These are phyloP conservation scores for Mylabris sibirica DNA, from an alignment of 2,888 invertebrate genomes.

Conservation along the genomic window DNA sequence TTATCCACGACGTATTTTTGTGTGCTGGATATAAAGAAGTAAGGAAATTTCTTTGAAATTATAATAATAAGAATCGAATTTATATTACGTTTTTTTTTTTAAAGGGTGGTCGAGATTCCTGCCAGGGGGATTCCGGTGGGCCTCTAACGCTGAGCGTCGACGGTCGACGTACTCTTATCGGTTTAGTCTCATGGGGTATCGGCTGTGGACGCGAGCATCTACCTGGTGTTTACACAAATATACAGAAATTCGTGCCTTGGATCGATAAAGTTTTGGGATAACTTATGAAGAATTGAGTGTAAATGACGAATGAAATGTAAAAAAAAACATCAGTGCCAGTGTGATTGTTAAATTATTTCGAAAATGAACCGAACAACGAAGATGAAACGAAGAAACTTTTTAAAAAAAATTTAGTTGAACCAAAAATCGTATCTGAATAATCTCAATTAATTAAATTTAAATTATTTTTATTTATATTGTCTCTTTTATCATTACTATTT, in stretches of 20 bases:
- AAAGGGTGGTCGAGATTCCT: conserved; percentile 78
- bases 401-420: conserved; percentile 20
- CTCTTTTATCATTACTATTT: conserved; percentile 24
- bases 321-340: conserved; percentile 33
- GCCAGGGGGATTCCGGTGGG: conserved; percentile 84
- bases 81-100: conserved; percentile 36
- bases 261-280: conserved; percentile 81
- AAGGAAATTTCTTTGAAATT: conserved; percentile 46
- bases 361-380: conserved; percentile 24
- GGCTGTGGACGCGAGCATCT: conserved; percentile 89
- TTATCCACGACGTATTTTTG: conserved; percentile 91
- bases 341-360: conserved; percentile 34
- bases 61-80: neutral
- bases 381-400: conserved; percentile 15
- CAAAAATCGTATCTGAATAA: conserved; percentile 18
- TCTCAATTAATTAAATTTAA: conserved; percentile 29
- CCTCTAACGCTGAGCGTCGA: conserved; percentile 87
- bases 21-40: conserved; percentile 95
- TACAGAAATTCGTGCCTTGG: conserved; percentile 92
- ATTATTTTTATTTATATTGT: conserved; percentile 16
- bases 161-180: conserved; percentile 85
- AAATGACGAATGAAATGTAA: neutral
- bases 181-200: conserved; percentile 91
- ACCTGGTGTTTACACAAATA: conserved; percentile 91
- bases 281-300: conserved; percentile 39